Conservation (phyloP, 2,797 vertebrate genomes). For the Darevskia mixta region DNA sequence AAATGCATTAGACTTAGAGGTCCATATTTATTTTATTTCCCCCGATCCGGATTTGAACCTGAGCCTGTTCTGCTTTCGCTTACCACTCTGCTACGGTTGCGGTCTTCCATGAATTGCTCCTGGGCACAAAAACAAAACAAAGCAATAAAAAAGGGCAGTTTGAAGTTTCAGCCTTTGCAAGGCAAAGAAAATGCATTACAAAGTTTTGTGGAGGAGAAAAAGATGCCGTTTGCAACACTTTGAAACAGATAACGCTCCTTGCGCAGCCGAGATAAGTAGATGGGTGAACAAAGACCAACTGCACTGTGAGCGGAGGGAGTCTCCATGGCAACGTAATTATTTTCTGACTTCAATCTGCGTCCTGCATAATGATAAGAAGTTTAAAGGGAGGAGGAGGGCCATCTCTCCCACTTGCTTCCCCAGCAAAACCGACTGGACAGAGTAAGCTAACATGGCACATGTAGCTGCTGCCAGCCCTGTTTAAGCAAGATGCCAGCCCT, state of each 20-base stretch:
- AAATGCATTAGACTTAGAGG: too few species aligned
- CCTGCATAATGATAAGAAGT: slow-evolving; percentile 42
- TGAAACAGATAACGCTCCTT: slow-evolving; percentile 32
- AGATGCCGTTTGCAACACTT: slow-evolving; percentile 33
- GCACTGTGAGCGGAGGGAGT: slow-evolving; percentile 34
- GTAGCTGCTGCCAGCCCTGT: too few species aligned
- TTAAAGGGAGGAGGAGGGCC: slow-evolving; percentile 17
- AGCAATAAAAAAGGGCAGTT: not conserved
- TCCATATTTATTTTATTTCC: too few species aligned
- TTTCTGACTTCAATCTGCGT: slow-evolving; percentile 44
- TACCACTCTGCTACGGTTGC: not conserved
- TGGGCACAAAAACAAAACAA: too few species aligned
- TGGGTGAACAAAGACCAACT: slow-evolving; percentile 54
- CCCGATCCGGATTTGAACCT: not conserved
- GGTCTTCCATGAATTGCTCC: not conserved
- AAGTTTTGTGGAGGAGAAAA: slow-evolving; percentile 2
- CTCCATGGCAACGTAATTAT: slow-evolving; percentile 67
- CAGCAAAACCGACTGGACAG: not conserved
- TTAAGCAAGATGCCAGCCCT: not conserved
- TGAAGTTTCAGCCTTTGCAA: slow-evolving; percentile 28
- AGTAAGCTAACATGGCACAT: not conserved
- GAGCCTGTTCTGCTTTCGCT: not conserved
- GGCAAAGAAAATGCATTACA: slow-evolving; percentile 1
- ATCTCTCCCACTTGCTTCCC: not conserved
- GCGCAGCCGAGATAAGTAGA: slow-evolving; percentile 42